Percentiles rank a stretch among this genome's conserved stretches.
phyloP scores from a whole-genome alignment of 1,140 invertebrate genomes.

The Argopecten irradians region DNA sequence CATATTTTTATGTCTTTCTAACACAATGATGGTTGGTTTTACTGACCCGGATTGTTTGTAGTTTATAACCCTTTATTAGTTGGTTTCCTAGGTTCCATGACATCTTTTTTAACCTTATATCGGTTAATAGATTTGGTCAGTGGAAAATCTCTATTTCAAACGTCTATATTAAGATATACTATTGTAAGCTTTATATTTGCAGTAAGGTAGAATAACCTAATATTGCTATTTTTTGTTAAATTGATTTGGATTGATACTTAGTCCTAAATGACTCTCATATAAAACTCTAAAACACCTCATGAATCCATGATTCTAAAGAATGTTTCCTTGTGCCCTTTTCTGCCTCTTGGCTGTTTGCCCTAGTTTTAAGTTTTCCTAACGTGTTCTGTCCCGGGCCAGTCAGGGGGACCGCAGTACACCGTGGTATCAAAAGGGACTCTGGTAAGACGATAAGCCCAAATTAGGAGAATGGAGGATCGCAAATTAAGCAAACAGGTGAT shows the following conservation, averaged over 20 bases:
- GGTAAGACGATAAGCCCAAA: not conserved
- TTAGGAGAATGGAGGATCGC: conserved; percentile 14
- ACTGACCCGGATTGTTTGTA: too few species aligned
- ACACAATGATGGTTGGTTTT: too few species aligned
- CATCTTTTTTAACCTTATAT: too few species aligned
- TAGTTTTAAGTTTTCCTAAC: not conserved
- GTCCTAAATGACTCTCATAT: too few species aligned
- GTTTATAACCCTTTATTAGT: too few species aligned
- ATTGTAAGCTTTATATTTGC: too few species aligned
- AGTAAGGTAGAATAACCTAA: too few species aligned
- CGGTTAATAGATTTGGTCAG: too few species aligned
- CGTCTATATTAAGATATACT: too few species aligned
- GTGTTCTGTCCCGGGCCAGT: not conserved
- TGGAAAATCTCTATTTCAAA: too few species aligned
- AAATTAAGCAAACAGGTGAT: conserved; percentile 17
- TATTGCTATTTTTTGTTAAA: not conserved
- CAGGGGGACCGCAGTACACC: not conserved
- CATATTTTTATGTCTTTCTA: too few species aligned
- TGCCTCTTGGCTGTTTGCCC: not conserved
- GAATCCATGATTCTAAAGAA: not conserved
- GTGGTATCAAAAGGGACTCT: not conserved
- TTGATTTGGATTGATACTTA: not conserved
- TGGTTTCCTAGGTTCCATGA: too few species aligned
- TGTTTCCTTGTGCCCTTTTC: not conserved
- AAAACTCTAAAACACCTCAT: not conserved